Percentiles rank a stretch among this genome's conserved stretches.
Conservation (phyloP, 2,888 invertebrate genomes). For the Cephus sareptanus region DNA sequence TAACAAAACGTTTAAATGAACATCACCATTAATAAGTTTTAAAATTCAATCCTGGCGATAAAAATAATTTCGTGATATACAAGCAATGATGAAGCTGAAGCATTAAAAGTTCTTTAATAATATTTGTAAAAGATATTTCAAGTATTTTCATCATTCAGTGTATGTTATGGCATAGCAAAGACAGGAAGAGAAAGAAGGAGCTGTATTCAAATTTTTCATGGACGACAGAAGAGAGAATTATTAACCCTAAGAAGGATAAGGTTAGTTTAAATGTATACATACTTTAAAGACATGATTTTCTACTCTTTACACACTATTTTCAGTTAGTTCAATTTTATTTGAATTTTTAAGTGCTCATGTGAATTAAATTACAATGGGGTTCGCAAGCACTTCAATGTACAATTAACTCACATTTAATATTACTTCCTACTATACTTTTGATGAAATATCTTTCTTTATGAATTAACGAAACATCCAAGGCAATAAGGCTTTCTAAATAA, state of each 20-base stretch:
- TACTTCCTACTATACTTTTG: background rate
- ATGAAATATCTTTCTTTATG: background rate
- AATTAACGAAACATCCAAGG: background rate
- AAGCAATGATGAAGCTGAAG: slow-evolving; percentile 13
- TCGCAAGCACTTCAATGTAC: background rate
- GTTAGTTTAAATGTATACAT: slow-evolving; percentile 29
- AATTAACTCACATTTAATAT: background rate
- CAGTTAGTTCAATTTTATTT: background rate
- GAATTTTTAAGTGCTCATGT: background rate
- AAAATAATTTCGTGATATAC: background rate
- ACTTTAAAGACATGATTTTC: background rate
- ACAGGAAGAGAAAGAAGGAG: slow-evolving; percentile 40
- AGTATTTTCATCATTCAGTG: slow-evolving; percentile 51
- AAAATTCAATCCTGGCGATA: slow-evolving; percentile 9
- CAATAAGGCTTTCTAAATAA: background rate
- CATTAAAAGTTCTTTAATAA: slow-evolving; percentile 43
- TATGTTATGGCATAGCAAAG: slow-evolving; percentile 48
- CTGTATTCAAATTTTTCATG: slow-evolving; percentile 52
- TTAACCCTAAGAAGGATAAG: slow-evolving; percentile 58
- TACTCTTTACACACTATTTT: background rate
- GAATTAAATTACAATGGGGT: background rate
- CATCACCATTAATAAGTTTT: background rate
- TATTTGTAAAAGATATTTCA: slow-evolving; percentile 55
- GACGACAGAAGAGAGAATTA: slow-evolving; percentile 59
- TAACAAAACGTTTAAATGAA: slow-evolving; percentile 12